Evolutionary conservation across 2,888 invertebrate species (phyloP).

Genomic region (Ypsolopha scabrella): DNA sequence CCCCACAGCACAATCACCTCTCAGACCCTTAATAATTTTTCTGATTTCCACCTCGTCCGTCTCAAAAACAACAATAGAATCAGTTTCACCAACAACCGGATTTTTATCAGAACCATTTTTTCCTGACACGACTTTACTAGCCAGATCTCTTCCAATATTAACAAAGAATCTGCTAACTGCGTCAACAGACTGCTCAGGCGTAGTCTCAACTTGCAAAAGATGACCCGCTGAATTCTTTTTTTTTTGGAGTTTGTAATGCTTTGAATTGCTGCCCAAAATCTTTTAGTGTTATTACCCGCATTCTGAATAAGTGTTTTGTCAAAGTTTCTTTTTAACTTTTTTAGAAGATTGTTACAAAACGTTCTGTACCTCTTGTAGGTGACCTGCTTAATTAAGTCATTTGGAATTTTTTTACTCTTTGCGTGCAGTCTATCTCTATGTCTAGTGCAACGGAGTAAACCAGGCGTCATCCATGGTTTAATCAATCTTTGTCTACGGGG

Average conservation of each 20-base stretch:
- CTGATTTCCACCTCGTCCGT: neutral
- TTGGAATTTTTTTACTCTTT: neutral
- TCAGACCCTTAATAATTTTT: neutral
- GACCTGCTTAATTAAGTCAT: neutral
- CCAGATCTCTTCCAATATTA: neutral
- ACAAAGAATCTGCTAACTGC: neutral
- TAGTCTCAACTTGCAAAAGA: neutral
- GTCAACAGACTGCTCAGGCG: neutral
- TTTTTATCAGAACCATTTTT: neutral
- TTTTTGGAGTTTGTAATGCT: neutral
- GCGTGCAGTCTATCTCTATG: neutral
- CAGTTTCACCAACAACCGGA: neutral
- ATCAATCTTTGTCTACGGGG: neutral
- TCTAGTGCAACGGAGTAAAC: neutral
- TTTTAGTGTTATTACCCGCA: conserved; percentile 3
- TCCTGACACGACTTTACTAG: neutral
- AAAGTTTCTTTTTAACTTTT: neutral
- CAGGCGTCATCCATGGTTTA: conserved; percentile 1
- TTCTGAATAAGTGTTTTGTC: neutral
- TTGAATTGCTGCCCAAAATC: conserved; percentile 1
- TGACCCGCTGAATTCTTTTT: neutral
- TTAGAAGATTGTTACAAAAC: conserved; percentile 2
- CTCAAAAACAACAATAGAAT: neutral
- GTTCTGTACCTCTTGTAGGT: conserved; percentile 2
- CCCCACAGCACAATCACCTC: neutral